Evolutionary conservation across 2,888 invertebrate genomes (phyloP).

Genomic region (Megaustenia siamemsis): DNA sequence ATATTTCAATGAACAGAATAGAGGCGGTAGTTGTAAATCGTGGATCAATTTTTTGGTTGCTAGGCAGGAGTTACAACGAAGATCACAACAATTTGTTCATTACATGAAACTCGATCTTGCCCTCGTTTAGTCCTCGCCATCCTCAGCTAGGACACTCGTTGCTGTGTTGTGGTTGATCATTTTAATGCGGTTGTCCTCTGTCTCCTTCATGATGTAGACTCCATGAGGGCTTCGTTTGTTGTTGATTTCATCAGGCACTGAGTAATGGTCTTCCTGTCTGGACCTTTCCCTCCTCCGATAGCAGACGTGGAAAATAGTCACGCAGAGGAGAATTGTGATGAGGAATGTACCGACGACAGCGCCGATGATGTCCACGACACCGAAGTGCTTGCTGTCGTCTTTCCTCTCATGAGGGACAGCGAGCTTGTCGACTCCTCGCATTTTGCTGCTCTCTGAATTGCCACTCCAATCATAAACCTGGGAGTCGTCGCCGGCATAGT

Average conservation of each 20-base stretch:
- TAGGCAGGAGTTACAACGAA: neutral
- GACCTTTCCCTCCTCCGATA: conserved; percentile 59
- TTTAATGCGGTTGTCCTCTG: conserved; percentile 63
- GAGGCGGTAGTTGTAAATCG: no score
- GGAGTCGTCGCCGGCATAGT: conserved; percentile 51
- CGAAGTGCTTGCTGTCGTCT: conserved; percentile 62
- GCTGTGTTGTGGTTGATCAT: conserved; percentile 60
- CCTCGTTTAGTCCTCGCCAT: neutral
- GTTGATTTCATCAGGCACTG: conserved; percentile 56
- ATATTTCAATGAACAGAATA: no score
- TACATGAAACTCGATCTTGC: neutral
- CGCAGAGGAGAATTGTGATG: conserved; percentile 75
- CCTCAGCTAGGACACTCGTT: conserved; percentile 42
- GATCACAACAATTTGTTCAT: conserved; percentile 20
- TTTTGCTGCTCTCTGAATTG: conserved; percentile 56
- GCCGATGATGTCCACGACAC: conserved; percentile 76
- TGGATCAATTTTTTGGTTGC: no score
- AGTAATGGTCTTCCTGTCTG: conserved; percentile 58
- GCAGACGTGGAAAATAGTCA: conserved; percentile 72
- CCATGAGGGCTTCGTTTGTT: conserved; percentile 46
- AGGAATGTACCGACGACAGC: conserved; percentile 78
- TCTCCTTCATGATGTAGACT: conserved; percentile 63
- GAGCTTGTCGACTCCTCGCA: conserved; percentile 28
- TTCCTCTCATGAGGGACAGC: neutral
- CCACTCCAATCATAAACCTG: conserved; percentile 57